These are phyloP conservation scores for Argyra leucocephala DNA, from an alignment of 2,888 invertebrate genomes.

Conservation along the genomic window DNA sequence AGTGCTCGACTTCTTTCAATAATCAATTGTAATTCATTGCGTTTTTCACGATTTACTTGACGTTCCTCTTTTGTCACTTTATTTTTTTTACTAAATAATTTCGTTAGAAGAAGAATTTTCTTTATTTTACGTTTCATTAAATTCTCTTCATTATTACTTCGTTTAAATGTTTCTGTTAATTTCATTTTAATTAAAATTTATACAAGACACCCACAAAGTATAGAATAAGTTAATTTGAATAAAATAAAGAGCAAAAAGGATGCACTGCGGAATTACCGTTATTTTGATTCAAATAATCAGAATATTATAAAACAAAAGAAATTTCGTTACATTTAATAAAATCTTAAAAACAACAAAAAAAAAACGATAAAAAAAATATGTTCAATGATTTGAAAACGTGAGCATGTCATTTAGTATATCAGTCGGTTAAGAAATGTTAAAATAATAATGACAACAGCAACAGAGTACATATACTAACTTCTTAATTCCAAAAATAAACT, in stretches of 20 bases:
- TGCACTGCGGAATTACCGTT: no score
- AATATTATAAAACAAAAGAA: no score
- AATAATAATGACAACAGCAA: no score
- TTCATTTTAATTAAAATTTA: background rate
- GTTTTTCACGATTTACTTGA: conserved; percentile 28
- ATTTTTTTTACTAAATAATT: conserved; percentile 14
- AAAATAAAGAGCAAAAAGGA: no score
- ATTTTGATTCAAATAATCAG: no score
- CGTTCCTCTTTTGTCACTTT: conserved; percentile 30
- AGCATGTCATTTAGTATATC: background rate
- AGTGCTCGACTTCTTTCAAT: conserved; percentile 26
- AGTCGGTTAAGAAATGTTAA: background rate
- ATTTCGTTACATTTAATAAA: no score
- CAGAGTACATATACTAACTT: background rate
- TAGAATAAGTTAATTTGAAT: no score
- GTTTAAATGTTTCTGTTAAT: background rate
- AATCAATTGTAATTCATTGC: conserved; percentile 32
- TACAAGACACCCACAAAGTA: no score
- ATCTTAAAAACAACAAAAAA: no score
- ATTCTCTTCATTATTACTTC: background rate
- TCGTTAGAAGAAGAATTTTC: background rate
- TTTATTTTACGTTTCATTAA: background rate
- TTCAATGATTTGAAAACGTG: background rate
- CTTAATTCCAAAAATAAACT: background rate
- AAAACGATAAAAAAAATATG: no score